Percentiles rank a stretch among this genome's conserved stretches.
Conservation (phyloP, 1,140 invertebrate genomes). For the Lepidotrigona ventralis region DNA sequence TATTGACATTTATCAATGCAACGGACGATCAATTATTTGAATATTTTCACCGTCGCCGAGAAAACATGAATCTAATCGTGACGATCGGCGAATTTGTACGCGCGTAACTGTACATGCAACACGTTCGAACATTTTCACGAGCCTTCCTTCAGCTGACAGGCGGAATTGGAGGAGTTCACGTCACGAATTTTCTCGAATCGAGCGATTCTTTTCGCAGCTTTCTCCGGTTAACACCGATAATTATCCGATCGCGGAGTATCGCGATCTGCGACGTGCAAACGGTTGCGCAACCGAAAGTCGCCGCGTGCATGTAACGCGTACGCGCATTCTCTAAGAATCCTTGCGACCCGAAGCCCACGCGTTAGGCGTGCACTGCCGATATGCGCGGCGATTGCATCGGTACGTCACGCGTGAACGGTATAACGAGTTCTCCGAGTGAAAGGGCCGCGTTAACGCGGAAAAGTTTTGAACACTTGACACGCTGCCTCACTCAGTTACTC, state of each 20-base stretch:
- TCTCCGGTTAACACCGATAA: background rate
- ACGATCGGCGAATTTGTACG: no score
- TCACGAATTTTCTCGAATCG: no score
- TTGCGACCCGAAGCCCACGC: constrained; percentile 29
- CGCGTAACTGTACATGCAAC: no score
- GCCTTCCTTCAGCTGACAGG: no score
- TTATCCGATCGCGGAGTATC: background rate
- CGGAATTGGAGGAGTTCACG: no score
- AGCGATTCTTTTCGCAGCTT: background rate
- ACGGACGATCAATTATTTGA: no score
- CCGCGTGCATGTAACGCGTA: background rate
- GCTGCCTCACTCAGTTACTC: background rate
- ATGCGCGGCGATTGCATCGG: constrained; percentile 28
- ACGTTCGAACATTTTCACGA: no score
- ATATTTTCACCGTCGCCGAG: no score
- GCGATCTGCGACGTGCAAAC: background rate
- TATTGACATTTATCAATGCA: no score
- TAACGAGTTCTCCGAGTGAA: constrained; percentile 50
- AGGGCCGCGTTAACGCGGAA: constrained; percentile 23
- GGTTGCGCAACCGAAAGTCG: background rate
- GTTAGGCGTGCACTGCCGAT: constrained; percentile 33
- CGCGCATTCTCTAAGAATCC: constrained; percentile 20
- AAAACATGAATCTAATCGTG: no score
- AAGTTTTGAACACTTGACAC: constrained; percentile 22
- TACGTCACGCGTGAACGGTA: constrained; percentile 42